These are phyloP conservation scores for Leptonema lineaticorne DNA, from an alignment of 1,140 invertebrate genomes.

Conservation along the genomic window DNA sequence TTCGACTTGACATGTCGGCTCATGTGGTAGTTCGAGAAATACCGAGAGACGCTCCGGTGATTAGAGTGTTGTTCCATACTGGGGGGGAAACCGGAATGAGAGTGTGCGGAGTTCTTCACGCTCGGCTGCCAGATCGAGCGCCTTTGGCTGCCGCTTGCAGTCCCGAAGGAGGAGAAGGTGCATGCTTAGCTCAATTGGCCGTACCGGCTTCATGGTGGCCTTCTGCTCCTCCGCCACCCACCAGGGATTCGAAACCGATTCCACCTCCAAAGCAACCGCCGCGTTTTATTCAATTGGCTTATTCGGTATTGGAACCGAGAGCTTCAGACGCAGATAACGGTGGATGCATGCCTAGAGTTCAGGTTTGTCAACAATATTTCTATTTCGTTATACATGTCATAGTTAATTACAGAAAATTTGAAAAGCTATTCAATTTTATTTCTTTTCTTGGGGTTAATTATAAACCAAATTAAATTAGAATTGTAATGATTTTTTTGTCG, in stretches of 20 bases:
- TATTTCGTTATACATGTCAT: too few relatives aligned
- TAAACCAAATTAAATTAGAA: too few relatives aligned
- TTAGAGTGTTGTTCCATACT: constrained; percentile 87
- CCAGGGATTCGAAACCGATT: constrained; percentile 59
- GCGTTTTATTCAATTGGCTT: constrained; percentile 73
- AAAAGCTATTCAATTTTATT: too few relatives aligned
- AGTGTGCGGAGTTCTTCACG: constrained; percentile 53
- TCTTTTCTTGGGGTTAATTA: too few relatives aligned
- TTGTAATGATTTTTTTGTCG: too few relatives aligned
- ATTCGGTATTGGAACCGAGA: constrained; percentile 79
- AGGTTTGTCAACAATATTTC: too few relatives aligned
- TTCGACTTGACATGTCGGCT: constrained; percentile 84
- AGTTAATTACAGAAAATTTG: too few relatives aligned
- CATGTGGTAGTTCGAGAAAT: constrained; percentile 84
- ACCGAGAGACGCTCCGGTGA: constrained; percentile 79
- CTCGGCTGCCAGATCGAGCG: constrained; percentile 51
- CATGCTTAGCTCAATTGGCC: constrained; percentile 77
- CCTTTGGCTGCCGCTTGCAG: constrained; percentile 79
- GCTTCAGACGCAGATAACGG: constrained; percentile 66
- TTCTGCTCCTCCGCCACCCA: constrained; percentile 62
- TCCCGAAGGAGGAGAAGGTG: constrained; percentile 84
- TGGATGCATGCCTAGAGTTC: constrained; percentile 71
- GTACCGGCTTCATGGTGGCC: constrained; percentile 90
- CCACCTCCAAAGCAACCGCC: constrained; percentile 65
- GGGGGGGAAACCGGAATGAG: constrained; percentile 70